Base-by-base conservation (phyloP, 2,888 invertebrate genomes). In the Tethea ocularis region DNA sequence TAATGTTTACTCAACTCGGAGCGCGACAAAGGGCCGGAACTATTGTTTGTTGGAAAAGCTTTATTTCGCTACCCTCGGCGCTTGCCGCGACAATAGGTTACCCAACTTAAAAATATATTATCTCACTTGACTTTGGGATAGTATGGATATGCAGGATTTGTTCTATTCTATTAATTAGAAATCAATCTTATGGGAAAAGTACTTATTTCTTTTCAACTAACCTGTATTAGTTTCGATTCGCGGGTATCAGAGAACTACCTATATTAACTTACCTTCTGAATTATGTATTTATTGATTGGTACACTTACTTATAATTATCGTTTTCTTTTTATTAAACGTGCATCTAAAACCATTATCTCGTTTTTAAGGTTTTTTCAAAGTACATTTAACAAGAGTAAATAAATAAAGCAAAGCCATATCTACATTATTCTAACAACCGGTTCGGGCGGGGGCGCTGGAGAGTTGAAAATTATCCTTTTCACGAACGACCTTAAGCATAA, bases 391-490 rank as follows among this genome's bases (percentile, higher is more conserved):
- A n/a, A n/a, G n/a, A n/a, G 3, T 46, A 46, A 20, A 46, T 46
- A 20, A 38, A 46, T 20, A 13, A 33, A 10, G 36, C 8, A 15
- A 29, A 17, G 60, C 60, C 84, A 58, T 75, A 80, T 89, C 91
- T 89, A 77, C 63, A 77, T 55, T 67, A 80, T 66, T 71, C 75
- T 71, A 75, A 77, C 84, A 70, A 75, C 67, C 73, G 71, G 66
- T 65, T 67, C 67, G 80, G 80, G 78, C 80, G 78, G 82, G 88
- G 84, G 87, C 84, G 87, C 82, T 88, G 79, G 89, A 86, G 90
- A 91, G 88, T 92, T 92, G 91, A 92, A 92, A 93, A 92, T 91
- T 92, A 93, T 92, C 92, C 93, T 92, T 92, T 93, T 92, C 91
- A 91, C 84, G 88, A 93, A 89, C 90, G 91, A 87, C 90, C 92